Conservation (phyloP, 2,888 invertebrate species). For the Sicus ferrugineus region DNA sequence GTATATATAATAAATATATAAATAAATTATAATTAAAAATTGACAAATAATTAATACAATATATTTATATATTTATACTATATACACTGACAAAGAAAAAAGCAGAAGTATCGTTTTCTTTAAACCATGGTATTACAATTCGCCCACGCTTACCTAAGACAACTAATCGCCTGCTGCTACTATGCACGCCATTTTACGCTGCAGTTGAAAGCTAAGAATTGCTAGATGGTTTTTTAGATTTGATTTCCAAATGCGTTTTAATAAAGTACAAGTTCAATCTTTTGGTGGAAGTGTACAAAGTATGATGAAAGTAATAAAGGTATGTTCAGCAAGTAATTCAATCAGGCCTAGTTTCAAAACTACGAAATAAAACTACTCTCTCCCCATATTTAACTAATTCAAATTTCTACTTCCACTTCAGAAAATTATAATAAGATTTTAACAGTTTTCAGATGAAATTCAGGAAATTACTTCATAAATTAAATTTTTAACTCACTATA, state of each 20-base stretch:
- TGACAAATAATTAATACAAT: constrained; percentile 33
- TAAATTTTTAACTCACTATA: too few species aligned
- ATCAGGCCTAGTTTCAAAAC: constrained; percentile 11
- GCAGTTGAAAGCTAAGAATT: background rate
- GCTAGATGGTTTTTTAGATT: background rate
- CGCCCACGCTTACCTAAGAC: background rate
- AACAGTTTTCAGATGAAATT: too few species aligned
- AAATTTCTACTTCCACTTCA: too few species aligned
- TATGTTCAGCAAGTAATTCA: constrained; percentile 22
- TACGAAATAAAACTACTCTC: too few species aligned
- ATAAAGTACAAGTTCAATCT: constrained; percentile 32
- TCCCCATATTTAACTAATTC: too few species aligned
- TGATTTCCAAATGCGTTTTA: background rate
- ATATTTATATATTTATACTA: constrained; percentile 41
- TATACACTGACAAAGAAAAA: constrained; percentile 38
- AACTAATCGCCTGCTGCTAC: background rate
- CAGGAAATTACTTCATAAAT: too few species aligned
- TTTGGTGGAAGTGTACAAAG: constrained; percentile 25
- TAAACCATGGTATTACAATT: background rate
- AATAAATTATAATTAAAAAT: constrained; percentile 28
- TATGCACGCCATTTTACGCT: background rate
- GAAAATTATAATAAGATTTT: too few species aligned
- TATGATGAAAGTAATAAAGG: background rate
- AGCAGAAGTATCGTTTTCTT: constrained; percentile 9
- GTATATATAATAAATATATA: constrained; percentile 29